Evolutionary conservation across 2,888 invertebrate species (phyloP), one percentile per base, ranked within the genome.

Genomic region (Auanema sp.): DNA sequence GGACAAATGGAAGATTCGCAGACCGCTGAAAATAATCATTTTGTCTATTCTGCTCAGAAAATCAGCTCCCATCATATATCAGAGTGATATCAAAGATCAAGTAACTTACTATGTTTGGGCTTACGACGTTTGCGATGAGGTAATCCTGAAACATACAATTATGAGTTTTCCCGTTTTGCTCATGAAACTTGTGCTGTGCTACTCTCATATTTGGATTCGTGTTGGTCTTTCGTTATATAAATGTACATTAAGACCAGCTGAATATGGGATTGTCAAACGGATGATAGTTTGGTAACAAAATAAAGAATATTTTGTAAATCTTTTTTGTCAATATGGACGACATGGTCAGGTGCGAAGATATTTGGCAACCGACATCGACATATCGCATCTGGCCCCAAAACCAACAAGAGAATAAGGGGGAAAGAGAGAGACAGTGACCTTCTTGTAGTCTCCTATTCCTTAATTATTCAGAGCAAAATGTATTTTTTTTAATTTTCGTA

Each of bases 1-100:
- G 75, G 75, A 47, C 77, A 77, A 8, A 71, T 55, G 16, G 59
- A 64, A 14, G 60, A 14, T 58, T 77, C 77, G 50, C 77, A 77
- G 4, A 64, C 57, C 0, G 66, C 77, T 75, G 72, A 60, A 76
- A 71, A 43, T 33, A 55, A 16, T 43, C 10, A 12, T 55, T 40
- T 54, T 54, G 14, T 2, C 6, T 54, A 54, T 33, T 33, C 14
- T 33, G 18, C n/a, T n/a, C n/a, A n/a, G n/a, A n/a, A n/a, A n/a
- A n/a, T n/a, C n/a, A n/a, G n/a, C n/a, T n/a, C n/a, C n/a, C n/a
- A n/a, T n/a, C n/a, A n/a, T n/a, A n/a, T n/a, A n/a, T n/a, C n/a
- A n/a, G n/a, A n/a, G n/a, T n/a, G 14, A 42, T 12, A 33, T 44
- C 33, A 5, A 33, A 33, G 33, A 33, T 33, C 4, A 33, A 16